Conservation (phyloP, 2,797 vertebrate genomes). For the Neosalanx taihuensis region DNA sequence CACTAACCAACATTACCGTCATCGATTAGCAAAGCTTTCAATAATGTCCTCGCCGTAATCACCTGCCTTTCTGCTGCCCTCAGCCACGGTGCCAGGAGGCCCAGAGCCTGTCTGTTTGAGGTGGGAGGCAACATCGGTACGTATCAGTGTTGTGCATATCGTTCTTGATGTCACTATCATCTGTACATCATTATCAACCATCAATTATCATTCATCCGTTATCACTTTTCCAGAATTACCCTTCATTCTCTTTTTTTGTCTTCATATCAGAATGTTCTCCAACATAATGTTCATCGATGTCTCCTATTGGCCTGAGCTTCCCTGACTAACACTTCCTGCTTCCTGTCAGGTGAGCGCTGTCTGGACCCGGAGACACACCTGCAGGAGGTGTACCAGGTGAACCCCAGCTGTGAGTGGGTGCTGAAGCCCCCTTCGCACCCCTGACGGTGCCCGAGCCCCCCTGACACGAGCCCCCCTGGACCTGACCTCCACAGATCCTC, state of each 20-base stretch:
- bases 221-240: not conserved
- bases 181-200: not conserved
- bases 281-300: not conserved
- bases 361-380: conserved; percentile 82
- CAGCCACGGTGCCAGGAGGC: conserved; percentile 55
- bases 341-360: conserved; percentile 77
- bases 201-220: not conserved
- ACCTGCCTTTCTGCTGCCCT: conserved; percentile 27
- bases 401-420: conserved; percentile 86
- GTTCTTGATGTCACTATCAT: not conserved
- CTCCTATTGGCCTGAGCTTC: not conserved
- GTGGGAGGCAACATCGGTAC: conserved; percentile 96
- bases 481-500: too few relatives aligned
- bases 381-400: conserved; percentile 80
- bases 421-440: conserved; percentile 74
- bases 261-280: not conserved
- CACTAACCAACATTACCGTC: not conserved
- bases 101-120: conserved; percentile 85
- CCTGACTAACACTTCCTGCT: not conserved
- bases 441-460: conserved; percentile 49
- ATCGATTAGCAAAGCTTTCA: not conserved
- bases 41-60: not conserved
- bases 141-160: conserved; percentile 29
- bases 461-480: too few relatives aligned
- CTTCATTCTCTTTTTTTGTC: too few relatives aligned